These are phyloP conservation scores for Diabrotica virgifera DNA, from an alignment of 1,140 invertebrate genomes.

Conservation along the genomic window DNA sequence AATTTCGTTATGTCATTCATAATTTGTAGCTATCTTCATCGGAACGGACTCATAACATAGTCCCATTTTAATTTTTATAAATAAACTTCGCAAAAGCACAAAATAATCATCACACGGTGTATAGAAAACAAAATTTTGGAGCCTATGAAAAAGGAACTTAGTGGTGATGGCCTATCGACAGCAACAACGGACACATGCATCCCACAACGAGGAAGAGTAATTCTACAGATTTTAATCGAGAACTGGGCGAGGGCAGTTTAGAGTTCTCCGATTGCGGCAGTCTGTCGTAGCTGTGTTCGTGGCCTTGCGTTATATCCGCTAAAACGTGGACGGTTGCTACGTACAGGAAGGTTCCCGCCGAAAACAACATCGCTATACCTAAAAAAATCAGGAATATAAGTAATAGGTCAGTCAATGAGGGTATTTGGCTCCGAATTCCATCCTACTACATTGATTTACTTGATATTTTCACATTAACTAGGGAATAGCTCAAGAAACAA, in stretches of 20 bases:
- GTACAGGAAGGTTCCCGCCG: constrained; percentile 97
- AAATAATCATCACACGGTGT: no score
- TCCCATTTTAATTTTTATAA: no score
- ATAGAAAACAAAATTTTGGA: no score
- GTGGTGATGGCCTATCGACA: constrained; percentile 92
- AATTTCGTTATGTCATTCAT: no score
- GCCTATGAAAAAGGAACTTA: constrained; percentile 48
- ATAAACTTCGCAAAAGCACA: no score
- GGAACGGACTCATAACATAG: no score
- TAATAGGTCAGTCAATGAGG: no score
- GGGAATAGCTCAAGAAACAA: no score
- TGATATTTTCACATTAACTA: no score
- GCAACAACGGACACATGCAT: constrained; percentile 78
- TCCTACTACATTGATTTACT: no score
- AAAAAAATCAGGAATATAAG: constrained; percentile 43
- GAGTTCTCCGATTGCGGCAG: constrained; percentile 47
- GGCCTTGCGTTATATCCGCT: constrained; percentile 77
- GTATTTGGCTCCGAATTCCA: no score
- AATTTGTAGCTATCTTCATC: no score
- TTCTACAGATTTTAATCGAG: constrained; percentile 64
- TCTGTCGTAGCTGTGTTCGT: constrained; percentile 42
- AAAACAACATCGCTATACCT: constrained; percentile 97
- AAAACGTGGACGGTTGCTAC: constrained; percentile 98
- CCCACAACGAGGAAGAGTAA: constrained; percentile 80
- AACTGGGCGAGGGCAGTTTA: constrained; percentile 46